Evolutionary conservation across 2,888 invertebrate species (phyloP).

Genomic region (Mythimna vitellina): DNA sequence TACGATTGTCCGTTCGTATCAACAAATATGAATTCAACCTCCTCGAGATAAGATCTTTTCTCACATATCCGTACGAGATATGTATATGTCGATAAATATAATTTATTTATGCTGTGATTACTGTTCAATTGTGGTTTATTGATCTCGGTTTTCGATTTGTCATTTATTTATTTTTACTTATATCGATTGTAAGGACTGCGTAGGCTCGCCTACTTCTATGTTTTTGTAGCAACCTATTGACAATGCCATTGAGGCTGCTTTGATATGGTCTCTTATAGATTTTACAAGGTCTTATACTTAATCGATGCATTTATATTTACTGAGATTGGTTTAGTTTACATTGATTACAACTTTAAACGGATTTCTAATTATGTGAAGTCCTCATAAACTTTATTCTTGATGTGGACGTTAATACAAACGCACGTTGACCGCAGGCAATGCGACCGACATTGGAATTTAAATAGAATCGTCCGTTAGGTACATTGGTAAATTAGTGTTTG

Average conservation of each 20-base stretch:
- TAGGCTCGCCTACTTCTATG: conserved; percentile 39
- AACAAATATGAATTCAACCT: conserved; percentile 71
- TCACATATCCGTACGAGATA: conserved; percentile 67
- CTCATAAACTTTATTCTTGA: conserved; percentile 23
- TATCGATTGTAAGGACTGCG: conserved; percentile 32
- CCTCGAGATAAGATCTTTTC: conserved; percentile 74
- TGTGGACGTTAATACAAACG: conserved; percentile 29
- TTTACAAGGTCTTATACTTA: conserved; percentile 33
- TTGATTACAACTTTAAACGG: conserved; percentile 21
- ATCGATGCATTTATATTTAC: conserved; percentile 23
- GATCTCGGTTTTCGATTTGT: conserved; percentile 74
- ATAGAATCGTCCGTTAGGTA: conserved; percentile 61
- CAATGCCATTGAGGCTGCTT: conserved; percentile 53
- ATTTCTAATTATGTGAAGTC: conserved; percentile 15
- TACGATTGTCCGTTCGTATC: conserved; percentile 72
- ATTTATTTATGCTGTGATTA: conserved; percentile 67
- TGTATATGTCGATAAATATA: conserved; percentile 73
- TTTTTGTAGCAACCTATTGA: conserved; percentile 59
- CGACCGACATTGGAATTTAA: conserved; percentile 61
- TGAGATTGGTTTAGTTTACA: conserved; percentile 14
- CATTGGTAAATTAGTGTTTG: conserved; percentile 56
- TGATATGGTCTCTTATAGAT: conserved; percentile 35
- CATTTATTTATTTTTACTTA: conserved; percentile 67
- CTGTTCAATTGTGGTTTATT: conserved; percentile 78
- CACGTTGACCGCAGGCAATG: conserved; percentile 31